Evolutionary conservation across 2,888 invertebrate genomes (phyloP).

Genomic region (Labia minor): DNA sequence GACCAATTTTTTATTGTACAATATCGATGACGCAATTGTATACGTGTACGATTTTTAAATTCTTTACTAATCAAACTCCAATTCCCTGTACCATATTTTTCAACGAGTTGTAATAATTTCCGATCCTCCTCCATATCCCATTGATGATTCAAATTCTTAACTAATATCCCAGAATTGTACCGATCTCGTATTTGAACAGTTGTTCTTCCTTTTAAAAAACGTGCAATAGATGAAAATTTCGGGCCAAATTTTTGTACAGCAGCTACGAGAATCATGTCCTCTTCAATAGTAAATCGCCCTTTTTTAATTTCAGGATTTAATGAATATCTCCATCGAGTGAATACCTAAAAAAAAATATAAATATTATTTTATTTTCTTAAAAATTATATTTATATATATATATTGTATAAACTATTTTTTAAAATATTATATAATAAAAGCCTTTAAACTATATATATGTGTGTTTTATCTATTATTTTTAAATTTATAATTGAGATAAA

Average conservation of each 20-base stretch:
- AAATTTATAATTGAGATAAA: too few relatives aligned
- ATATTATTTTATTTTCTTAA: too few relatives aligned
- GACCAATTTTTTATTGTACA: not conserved
- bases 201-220: conserved; percentile 51
- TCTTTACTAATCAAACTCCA: conserved; percentile 2
- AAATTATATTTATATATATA: too few relatives aligned
- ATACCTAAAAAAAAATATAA: not conserved
- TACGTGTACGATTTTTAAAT: not conserved
- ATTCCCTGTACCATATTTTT: not conserved
- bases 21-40: not conserved
- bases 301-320: conserved; percentile 41
- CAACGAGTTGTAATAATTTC: not conserved
- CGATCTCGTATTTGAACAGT: conserved; percentile 49
- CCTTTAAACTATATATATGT: too few relatives aligned
- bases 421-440: too few relatives aligned
- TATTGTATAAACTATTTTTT: too few relatives aligned
- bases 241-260: conserved; percentile 50
- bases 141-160: not conserved
- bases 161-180: conserved; percentile 34
- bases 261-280: conserved; percentile 53
- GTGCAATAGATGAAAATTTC: conserved; percentile 48
- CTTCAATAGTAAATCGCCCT: conserved; percentile 53
- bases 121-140: not conserved
- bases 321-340: conserved; percentile 42
- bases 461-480: too few relatives aligned